phyloP scores from a whole-genome alignment of 1,140 invertebrate species.

The Brachystomella parvula region DNA sequence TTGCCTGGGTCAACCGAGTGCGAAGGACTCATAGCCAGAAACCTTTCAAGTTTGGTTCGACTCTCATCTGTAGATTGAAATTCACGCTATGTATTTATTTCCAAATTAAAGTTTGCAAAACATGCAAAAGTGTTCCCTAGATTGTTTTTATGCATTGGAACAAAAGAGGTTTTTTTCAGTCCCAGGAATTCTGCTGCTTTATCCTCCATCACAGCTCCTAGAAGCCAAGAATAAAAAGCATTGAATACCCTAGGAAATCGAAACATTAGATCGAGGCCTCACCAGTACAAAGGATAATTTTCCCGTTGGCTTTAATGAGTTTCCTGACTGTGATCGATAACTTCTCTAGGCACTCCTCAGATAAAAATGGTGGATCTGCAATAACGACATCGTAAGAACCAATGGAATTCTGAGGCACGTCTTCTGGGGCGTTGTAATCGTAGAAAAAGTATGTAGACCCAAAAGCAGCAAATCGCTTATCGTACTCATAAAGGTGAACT shows the following conservation, averaged over 20 bases:
- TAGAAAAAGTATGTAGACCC: slow-evolving; percentile 76
- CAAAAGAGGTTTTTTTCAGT: slow-evolving; percentile 59
- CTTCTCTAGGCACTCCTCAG: slow-evolving; percentile 84
- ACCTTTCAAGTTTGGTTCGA: no score
- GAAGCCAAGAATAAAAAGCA: slow-evolving; percentile 40
- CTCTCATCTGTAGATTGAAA: no score
- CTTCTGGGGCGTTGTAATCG: slow-evolving; percentile 74
- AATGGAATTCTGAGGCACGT: slow-evolving; percentile 54
- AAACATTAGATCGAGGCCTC: slow-evolving; percentile 26
- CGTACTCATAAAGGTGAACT: slow-evolving; percentile 75
- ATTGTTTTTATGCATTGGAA: slow-evolving; percentile 75
- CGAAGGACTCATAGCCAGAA: no score
- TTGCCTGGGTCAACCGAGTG: no score
- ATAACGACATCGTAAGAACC: slow-evolving; percentile 73
- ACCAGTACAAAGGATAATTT: slow-evolving; percentile 87
- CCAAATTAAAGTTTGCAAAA: slow-evolving; percentile 74
- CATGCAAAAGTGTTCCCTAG: slow-evolving; percentile 86
- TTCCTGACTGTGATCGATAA: slow-evolving; percentile 67
- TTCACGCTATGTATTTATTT: no score
- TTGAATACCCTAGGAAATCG: slow-evolving; percentile 10
- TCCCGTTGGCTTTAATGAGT: slow-evolving; percentile 58
- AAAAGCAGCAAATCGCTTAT: slow-evolving; percentile 67
- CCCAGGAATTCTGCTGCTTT: slow-evolving; percentile 56
- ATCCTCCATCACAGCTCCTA: slow-evolving; percentile 67
- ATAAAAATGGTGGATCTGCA: slow-evolving; percentile 88